Conservation (phyloP, 2,888 invertebrate genomes). For the Minunthozetes semirufus region DNA sequence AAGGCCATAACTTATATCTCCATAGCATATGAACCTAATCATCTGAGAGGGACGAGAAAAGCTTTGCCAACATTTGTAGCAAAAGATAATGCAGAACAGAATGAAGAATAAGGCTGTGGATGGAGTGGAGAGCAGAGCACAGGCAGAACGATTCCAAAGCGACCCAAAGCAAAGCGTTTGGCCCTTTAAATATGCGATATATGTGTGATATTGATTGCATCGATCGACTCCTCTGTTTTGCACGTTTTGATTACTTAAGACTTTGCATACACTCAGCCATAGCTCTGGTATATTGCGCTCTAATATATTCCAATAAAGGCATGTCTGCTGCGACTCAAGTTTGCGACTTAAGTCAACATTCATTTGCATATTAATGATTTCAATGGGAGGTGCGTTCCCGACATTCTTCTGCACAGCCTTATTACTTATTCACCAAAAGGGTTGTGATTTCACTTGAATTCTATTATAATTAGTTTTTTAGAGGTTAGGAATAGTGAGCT, state of each 20-base stretch:
- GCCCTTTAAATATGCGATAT: constrained; percentile 27
- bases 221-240: constrained; percentile 11
- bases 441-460: constrained; percentile 13
- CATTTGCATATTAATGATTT: constrained; percentile 28
- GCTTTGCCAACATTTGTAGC: constrained; percentile 17
- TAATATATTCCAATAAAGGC: constrained; percentile 25
- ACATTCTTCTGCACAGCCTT: neutral
- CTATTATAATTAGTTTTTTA: constrained; percentile 26
- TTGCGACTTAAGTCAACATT: constrained; percentile 17
- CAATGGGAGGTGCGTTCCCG: neutral
- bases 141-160: neutral
- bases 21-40: constrained; percentile 27
- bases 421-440: constrained; percentile 13
- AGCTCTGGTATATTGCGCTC: neutral
- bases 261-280: neutral
- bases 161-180: constrained; percentile 17
- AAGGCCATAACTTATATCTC: constrained; percentile 29
- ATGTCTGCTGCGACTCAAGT: constrained; percentile 16
- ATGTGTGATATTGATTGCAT: constrained; percentile 17
- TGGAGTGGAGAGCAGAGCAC: neutral
- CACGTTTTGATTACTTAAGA: constrained; percentile 29
- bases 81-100: constrained; percentile 23
- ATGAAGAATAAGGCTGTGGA: neutral
- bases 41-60: constrained; percentile 27
- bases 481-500: neutral